A percentile compares a stretch with the other conserved stretches of the same genome.
Evolutionary conservation across 2,113 vertebrate genomes (phyloP).

Genomic region (Tupaia chinensis): DNA sequence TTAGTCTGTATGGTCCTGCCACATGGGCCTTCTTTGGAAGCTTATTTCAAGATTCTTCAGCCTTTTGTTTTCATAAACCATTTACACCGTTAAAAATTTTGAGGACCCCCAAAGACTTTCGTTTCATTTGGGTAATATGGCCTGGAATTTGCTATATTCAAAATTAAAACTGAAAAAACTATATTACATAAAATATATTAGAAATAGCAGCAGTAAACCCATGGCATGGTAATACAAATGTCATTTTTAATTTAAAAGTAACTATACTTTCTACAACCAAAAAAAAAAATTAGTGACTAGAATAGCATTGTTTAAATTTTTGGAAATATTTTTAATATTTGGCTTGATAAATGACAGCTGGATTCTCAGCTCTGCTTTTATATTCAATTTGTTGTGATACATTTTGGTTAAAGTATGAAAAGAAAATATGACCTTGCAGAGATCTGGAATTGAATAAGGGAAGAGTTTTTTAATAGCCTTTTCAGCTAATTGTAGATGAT

Average conservation of each 20-base stretch:
- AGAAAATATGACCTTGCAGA: conserved; percentile 8
- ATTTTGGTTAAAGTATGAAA: neutral
- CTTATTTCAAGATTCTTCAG: neutral
- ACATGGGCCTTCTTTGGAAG: conserved; percentile 15
- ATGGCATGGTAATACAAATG: conserved; percentile 34
- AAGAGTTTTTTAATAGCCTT: neutral
- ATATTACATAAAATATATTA: neutral
- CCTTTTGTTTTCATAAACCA: neutral
- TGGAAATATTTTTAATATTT: neutral
- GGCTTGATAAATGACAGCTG: neutral
- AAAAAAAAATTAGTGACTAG: neutral
- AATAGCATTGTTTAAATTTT: neutral
- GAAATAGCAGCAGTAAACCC: neutral
- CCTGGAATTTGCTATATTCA: neutral
- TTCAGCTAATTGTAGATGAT: conserved; percentile 32
- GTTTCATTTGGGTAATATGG: neutral
- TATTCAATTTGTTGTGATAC: neutral
- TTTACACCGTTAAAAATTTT: neutral
- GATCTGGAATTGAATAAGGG: neutral
- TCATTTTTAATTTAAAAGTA: neutral
- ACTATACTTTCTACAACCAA: neutral
- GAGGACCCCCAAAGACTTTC: neutral
- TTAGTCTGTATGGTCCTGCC: neutral
- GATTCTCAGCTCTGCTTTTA: conserved; percentile 23
- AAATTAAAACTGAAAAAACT: conserved; percentile 16